Evolutionary conservation across 2,888 invertebrate genomes (phyloP).

Genomic region (Ochropleura plecta): DNA sequence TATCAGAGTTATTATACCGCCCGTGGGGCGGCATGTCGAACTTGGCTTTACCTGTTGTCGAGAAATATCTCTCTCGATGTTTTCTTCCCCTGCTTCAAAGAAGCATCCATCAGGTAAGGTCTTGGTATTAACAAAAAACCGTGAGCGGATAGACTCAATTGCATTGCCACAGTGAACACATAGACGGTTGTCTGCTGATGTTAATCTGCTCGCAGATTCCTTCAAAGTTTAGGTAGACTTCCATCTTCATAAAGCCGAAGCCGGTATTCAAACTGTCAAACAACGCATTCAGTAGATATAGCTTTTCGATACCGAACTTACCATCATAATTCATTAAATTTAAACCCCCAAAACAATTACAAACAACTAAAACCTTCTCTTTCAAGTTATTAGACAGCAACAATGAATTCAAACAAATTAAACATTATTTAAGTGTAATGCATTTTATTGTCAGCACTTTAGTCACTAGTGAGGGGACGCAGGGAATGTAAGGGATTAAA

Average conservation of each 20-base stretch:
- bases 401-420: constrained; percentile 67
- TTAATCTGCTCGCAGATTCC: background rate
- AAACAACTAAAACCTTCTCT: constrained; percentile 23
- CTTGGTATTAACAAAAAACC: background rate
- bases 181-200: background rate
- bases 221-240: background rate
- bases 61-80: too few relatives aligned
- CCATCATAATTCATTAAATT: constrained; percentile 5
- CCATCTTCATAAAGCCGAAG: background rate
- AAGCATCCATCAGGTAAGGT: background rate
- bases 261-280: background rate
- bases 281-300: background rate
- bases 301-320: background rate
- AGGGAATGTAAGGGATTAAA: constrained; percentile 62
- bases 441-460: constrained; percentile 70
- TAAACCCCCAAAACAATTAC: constrained; percentile 26
- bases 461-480: constrained; percentile 60
- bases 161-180: background rate
- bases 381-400: constrained; percentile 58
- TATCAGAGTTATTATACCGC: too few relatives aligned
- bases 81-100: background rate
- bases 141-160: background rate
- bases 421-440: constrained; percentile 65
- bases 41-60: too few relatives aligned
- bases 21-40: too few relatives aligned